phyloP scores from a whole-genome alignment of 2,113 vertebrate species.

The Rutilus rutilus region DNA sequence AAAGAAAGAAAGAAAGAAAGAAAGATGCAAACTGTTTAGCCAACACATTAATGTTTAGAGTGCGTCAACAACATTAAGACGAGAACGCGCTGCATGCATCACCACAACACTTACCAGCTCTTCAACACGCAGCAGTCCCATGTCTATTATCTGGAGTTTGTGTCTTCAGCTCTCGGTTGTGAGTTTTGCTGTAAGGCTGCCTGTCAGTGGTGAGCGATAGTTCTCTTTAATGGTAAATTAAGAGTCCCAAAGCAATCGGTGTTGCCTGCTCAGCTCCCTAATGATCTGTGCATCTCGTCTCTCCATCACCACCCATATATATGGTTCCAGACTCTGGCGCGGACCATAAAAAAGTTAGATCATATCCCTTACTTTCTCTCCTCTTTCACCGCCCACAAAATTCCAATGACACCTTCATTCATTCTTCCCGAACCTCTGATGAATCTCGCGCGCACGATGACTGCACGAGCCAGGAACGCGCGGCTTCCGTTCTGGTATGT shows the following conservation, averaged over 20 bases:
- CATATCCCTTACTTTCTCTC: slow-evolving; percentile 25
- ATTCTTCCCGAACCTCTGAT: slow-evolving; percentile 2
- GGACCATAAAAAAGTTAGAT: slow-evolving; percentile 35
- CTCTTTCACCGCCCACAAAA: slow-evolving; percentile 22
- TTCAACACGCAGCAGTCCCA: slow-evolving; percentile 52
- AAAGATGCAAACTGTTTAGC: too few species aligned
- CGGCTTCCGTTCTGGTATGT: slow-evolving; percentile 26
- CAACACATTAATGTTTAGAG: too few species aligned
- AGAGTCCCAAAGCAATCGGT: slow-evolving; percentile 19
- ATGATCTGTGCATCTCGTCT: slow-evolving; percentile 11
- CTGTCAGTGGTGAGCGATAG: slow-evolving; percentile 6
- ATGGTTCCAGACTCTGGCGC: slow-evolving; percentile 13
- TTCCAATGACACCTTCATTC: slow-evolving; percentile 43
- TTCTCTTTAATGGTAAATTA: neutral
- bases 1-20: too few species aligned
- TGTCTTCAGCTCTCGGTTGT: neutral
- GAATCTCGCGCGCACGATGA: neutral
- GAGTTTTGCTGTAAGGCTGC: neutral
- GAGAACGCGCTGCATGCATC: neutral
- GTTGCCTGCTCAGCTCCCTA: slow-evolving; percentile 24
- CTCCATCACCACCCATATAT: slow-evolving; percentile 31
- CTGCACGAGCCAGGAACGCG: slow-evolving; percentile 18
- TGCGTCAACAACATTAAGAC: neutral
- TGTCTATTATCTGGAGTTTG: slow-evolving; percentile 16
- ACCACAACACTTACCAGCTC: slow-evolving; percentile 44